Base-by-base conservation (phyloP, 2,113 vertebrate species). In the Xenotilapia caudafasciata region DNA sequence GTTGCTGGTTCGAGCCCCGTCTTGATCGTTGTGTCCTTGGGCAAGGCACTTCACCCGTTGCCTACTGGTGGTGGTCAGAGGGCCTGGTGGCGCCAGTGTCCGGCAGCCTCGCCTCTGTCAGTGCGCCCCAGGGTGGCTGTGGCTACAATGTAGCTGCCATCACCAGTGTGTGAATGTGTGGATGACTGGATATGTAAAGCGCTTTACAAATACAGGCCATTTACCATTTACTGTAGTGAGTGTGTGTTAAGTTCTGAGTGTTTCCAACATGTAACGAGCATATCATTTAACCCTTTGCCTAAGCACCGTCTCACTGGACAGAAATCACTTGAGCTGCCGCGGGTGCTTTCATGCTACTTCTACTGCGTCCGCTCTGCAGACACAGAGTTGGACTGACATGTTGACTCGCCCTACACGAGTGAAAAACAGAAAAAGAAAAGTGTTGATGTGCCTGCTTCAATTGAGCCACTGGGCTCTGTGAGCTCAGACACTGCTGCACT, bases 381-480 rank as follows among this genome's bases (percentile, higher is more conserved):
- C 70, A 49, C 70, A 49, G 45, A 49, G 70, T n/a, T 0, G 17
- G 31, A 38, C 77, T 15, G 70, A 68, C 31, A 1, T 79, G 9
- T 70, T 82, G 8, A 17, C 7, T 4, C 58, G 13, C 45, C 17
- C 28, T 49, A 26, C 33, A 26, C 28, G 31, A 79, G 7, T 51
- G 26, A 83, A 40, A 80, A 56, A 85, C n/a, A 42, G 35, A 19
- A 45, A 58, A 80, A 26, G 45, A 86, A 51, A 90, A 33, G 38
- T n/a, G 60, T 21, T 55, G 60, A 68, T 42, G 35, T 21, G 38
- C 54, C 19, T 83, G 51, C 13, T 81, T 73, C 55, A 28, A 51
- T 79, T 87, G 65, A 47, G 28, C 75, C 28, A 40, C 56, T 56
- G 45, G 19, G 5, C 2, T 75, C 90, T 38, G 31, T 38, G n/a